Conservation (phyloP, 1,140 invertebrate species). For the Asbolus verrucosus region DNA sequence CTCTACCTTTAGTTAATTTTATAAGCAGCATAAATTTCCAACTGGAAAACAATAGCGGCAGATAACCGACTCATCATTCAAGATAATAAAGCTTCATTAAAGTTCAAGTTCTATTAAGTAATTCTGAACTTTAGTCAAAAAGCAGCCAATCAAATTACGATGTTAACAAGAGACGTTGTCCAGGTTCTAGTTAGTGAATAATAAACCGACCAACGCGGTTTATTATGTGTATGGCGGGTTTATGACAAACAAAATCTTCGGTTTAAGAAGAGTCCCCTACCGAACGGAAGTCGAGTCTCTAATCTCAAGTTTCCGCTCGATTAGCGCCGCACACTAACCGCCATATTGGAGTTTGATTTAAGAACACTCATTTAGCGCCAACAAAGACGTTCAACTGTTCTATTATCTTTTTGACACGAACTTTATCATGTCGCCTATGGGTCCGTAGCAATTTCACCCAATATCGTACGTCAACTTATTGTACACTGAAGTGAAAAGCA, state of each 20-base stretch:
- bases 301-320: constrained; percentile 64
- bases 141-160: no score
- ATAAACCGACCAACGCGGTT: no score
- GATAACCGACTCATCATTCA: background rate
- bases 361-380: constrained; percentile 64
- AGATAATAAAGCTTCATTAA: constrained; percentile 8
- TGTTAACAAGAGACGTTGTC: no score
- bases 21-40: constrained; percentile 7
- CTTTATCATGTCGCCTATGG: constrained; percentile 58
- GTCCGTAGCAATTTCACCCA: constrained; percentile 56
- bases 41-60: background rate
- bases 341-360: constrained; percentile 65
- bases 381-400: constrained; percentile 64
- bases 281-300: constrained; percentile 52
- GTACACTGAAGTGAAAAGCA: constrained; percentile 52
- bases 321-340: constrained; percentile 61
- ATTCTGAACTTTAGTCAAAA: no score
- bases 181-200: no score
- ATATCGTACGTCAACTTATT: constrained; percentile 58
- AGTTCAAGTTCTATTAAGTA: background rate
- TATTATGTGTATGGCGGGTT: no score
- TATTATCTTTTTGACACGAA: constrained; percentile 63
- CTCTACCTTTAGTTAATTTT: background rate
- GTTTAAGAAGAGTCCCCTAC: background rate
- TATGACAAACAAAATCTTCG: no score